Base-by-base conservation (phyloP, 2,113 vertebrate genomes). In the Conger conger region DNA sequence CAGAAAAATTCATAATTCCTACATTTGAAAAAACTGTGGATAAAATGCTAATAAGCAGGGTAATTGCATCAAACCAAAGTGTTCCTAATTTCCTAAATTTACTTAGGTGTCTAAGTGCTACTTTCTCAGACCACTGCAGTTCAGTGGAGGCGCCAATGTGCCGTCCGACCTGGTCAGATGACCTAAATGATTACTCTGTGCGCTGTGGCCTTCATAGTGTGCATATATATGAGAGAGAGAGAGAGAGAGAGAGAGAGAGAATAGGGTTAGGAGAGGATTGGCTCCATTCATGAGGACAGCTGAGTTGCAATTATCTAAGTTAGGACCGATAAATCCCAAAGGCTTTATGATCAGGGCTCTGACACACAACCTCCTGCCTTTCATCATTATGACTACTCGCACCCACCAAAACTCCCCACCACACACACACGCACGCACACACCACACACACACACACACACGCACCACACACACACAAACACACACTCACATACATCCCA, bases 311-410 rank as follows among this genome's bases (percentile, higher is more conserved):
- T 92, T 95, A 93, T 95, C 94, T 94, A 94, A 96, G 94, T 95
- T 93, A 42, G 77, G n/a, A 92, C 93, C 94, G 95, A 96, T 96
- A 96, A 95, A 96, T 95, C 94, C 90, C 93, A 93, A 68, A 45
- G 92, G 94, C 93, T 94, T 95, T 95, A 89, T 94, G 93, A 93
- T 90, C 89, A 91, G 90, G 87, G 0, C 91, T 90, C 93, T 95
- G 96, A 96, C 95, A 96, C 94, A 93, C 90, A 82, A 91, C 92
- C 92, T 95, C 91, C 93, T 95, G 94, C 91, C 94, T 96, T 96
- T 96, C 96, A 94, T 96, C 93, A 94, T 95, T 90, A 90, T 91
- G 93, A 91, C 91, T 93, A 95, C 95, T 93, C 92, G 88, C 94
- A 92, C 90, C 88, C 93, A 81, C 68, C 91, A 93, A 92, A 93